Conservation (phyloP, 2,888 invertebrate species). For the Lomographa bimaculata region DNA sequence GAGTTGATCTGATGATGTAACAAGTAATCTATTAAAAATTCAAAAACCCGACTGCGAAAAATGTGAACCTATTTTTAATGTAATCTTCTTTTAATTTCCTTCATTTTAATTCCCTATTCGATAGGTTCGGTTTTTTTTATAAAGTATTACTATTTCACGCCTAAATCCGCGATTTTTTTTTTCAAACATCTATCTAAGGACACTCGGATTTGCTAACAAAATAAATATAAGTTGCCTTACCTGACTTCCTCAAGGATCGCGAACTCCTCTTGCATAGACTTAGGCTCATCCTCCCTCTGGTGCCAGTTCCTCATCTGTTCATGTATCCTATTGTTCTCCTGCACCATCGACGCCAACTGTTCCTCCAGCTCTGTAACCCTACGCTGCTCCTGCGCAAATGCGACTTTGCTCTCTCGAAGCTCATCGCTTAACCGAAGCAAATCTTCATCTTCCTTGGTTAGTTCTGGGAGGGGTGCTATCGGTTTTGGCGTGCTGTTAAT, state of each 20-base stretch:
- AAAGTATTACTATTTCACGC: too few relatives aligned
- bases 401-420: constrained; percentile 87
- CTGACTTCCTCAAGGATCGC: constrained; percentile 93
- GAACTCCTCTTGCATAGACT: constrained; percentile 92
- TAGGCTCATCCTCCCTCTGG: constrained; percentile 89
- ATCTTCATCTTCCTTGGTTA: constrained; percentile 79
- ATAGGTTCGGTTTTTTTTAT: too few relatives aligned
- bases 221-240: too few relatives aligned
- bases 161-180: too few relatives aligned
- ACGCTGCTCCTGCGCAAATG: constrained; percentile 88
- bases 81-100: too few relatives aligned
- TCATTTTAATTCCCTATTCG: too few relatives aligned
- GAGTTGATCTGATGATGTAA: too few relatives aligned
- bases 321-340: constrained; percentile 88
- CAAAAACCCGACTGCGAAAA: too few relatives aligned
- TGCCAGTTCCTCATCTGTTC: constrained; percentile 86
- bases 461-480: constrained; percentile 70
- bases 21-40: too few relatives aligned
- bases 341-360: constrained; percentile 87
- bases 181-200: too few relatives aligned
- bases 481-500: constrained; percentile 64
- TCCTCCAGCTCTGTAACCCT: constrained; percentile 90
- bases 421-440: constrained; percentile 86
- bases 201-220: too few relatives aligned
- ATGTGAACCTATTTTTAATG: too few relatives aligned